These are phyloP conservation scores for Chaetogeoica ovagalla DNA, from an alignment of 2,888 invertebrate species.

Conservation along the genomic window DNA sequence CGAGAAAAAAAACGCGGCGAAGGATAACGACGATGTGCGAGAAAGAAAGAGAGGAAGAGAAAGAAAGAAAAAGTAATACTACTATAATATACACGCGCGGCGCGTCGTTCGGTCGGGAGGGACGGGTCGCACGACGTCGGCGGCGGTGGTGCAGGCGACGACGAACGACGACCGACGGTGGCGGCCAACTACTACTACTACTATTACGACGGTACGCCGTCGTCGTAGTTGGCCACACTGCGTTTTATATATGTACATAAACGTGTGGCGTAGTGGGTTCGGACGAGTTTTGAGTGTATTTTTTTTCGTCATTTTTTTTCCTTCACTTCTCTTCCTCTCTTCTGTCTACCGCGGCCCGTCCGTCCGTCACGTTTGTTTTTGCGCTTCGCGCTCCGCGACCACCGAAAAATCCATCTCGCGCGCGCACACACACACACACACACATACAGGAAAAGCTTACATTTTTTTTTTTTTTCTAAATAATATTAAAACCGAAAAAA, in stretches of 20 bases:
- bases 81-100: slow-evolving; percentile 26
- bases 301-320: neutral
- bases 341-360: slow-evolving; percentile 53
- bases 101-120: no score
- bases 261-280: neutral
- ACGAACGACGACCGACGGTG: neutral
- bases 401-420: slow-evolving; percentile 14
- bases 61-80: slow-evolving; percentile 35
- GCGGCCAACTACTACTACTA: neutral
- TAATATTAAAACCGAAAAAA: neutral
- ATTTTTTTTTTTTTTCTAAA: neutral
- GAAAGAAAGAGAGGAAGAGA: neutral
- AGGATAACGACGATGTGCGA: neutral
- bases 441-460: slow-evolving; percentile 10
- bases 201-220: neutral
- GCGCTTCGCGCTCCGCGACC: slow-evolving; percentile 53
- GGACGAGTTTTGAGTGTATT: slow-evolving; percentile 45
- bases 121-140: neutral
- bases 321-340: slow-evolving; percentile 14
- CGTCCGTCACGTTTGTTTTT: slow-evolving; percentile 52
- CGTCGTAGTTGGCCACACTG: slow-evolving; percentile 48
- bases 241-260: slow-evolving; percentile 34
- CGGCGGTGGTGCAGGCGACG: neutral
- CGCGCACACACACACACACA: no score
- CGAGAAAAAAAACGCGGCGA: neutral